A percentile compares a stretch with the other conserved stretches of the same genome.
Evolutionary conservation across 2,888 invertebrate genomes (phyloP).

Genomic region (Tiliacea aurago): DNA sequence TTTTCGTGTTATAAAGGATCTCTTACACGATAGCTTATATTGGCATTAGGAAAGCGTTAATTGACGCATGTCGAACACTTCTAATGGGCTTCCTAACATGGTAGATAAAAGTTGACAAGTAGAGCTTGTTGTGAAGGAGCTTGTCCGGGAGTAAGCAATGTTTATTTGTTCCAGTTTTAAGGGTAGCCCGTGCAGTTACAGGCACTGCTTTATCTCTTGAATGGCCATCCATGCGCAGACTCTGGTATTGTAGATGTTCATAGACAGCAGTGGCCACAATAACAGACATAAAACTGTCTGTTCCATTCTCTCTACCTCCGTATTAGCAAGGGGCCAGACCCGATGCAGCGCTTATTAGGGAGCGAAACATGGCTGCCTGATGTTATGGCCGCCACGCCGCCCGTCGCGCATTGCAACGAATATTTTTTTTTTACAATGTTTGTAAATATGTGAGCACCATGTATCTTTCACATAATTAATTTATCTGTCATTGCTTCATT

Average conservation of each 20-base stretch:
- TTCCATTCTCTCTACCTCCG: slow-evolving; percentile 19
- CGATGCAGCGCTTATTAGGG: slow-evolving; percentile 46
- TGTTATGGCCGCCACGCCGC: slow-evolving; percentile 33
- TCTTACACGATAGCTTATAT: not conserved
- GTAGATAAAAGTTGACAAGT: not conserved
- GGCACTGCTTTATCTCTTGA: too few species aligned
- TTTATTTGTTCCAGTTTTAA: not conserved
- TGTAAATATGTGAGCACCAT: too few species aligned
- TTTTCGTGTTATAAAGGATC: not conserved
- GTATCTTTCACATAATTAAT: too few species aligned
- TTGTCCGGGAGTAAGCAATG: not conserved
- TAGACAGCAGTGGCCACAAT: too few species aligned
- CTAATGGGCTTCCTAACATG: not conserved
- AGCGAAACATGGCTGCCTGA: slow-evolving; percentile 39
- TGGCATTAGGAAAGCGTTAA: not conserved
- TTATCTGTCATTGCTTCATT: too few species aligned
- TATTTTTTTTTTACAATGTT: too few species aligned
- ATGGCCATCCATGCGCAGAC: too few species aligned
- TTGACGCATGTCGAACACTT: not conserved
- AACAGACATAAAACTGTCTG: not conserved
- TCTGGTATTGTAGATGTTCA: too few species aligned
- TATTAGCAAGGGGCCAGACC: slow-evolving; percentile 12
- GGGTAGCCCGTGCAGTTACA: not conserved
- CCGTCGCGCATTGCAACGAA: slow-evolving; percentile 32
- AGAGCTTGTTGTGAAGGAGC: not conserved